These are phyloP conservation scores for Drosophila kohkoa DNA, from an alignment of 1,140 invertebrate genomes.

Conservation along the genomic window DNA sequence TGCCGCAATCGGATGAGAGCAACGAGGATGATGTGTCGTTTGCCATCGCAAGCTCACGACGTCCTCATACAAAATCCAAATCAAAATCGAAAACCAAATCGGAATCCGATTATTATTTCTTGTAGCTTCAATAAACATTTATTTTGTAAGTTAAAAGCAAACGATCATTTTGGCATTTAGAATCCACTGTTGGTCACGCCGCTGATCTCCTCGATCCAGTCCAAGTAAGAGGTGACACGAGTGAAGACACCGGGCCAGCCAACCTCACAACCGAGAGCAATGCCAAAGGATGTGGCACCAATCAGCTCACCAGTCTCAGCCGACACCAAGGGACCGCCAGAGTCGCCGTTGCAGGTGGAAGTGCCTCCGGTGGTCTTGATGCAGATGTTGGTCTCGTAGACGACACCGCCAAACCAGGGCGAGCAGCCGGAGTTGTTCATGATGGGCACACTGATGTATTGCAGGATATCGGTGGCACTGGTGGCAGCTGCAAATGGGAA, in stretches of 20 bases:
- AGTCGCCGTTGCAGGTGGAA: slow-evolving; percentile 85
- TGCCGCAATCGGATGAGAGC: slow-evolving; percentile 26
- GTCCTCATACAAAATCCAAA: slow-evolving; percentile 52
- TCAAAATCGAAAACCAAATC: slow-evolving; percentile 11
- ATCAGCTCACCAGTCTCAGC: slow-evolving; percentile 83
- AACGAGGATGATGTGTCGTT: slow-evolving; percentile 46
- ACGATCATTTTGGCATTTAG: slow-evolving; percentile 32
- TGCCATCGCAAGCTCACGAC: slow-evolving; percentile 17
- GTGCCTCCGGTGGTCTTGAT: slow-evolving; percentile 73
- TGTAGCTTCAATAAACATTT: slow-evolving; percentile 71
- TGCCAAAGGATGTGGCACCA: slow-evolving; percentile 86
- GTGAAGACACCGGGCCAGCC: slow-evolving; percentile 86
- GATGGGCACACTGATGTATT: slow-evolving; percentile 53
- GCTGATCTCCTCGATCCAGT: slow-evolving; percentile 85
- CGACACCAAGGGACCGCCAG: slow-evolving; percentile 85
- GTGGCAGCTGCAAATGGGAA: slow-evolving; percentile 28
- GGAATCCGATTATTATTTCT: slow-evolving; percentile 71
- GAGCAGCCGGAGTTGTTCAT: slow-evolving; percentile 65
- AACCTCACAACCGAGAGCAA: slow-evolving; percentile 85
- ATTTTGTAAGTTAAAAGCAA: slow-evolving; percentile 51
- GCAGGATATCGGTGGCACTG: slow-evolving; percentile 52
- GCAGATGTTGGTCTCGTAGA: slow-evolving; percentile 55
- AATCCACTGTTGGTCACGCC: slow-evolving; percentile 59
- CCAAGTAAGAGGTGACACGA: slow-evolving; percentile 85
- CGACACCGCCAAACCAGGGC: slow-evolving; percentile 48